phyloP scores from a whole-genome alignment of 2,113 vertebrate genomes.

The Sebastes schlegelii region DNA sequence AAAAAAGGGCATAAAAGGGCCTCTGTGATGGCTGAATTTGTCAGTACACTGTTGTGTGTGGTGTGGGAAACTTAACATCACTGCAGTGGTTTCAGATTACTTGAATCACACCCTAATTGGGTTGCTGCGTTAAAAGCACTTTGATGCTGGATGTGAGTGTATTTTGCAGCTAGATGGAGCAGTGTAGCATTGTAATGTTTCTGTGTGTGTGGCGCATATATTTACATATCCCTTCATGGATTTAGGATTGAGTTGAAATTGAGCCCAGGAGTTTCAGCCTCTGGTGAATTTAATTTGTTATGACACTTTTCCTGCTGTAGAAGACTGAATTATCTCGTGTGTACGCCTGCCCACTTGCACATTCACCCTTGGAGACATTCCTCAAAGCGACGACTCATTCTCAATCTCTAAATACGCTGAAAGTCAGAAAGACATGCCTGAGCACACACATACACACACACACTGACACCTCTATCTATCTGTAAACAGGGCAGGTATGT shows the following conservation, averaged over 20 bases:
- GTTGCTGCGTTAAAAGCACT: slow-evolving; percentile 46
- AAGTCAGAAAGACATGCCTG: slow-evolving; percentile 47
- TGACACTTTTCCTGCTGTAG: slow-evolving; percentile 74
- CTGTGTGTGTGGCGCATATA: slow-evolving; percentile 68
- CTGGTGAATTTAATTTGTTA: slow-evolving; percentile 80
- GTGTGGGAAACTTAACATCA: slow-evolving; percentile 25
- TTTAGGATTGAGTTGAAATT: slow-evolving; percentile 79
- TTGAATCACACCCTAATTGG: slow-evolving; percentile 59
- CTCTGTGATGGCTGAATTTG: slow-evolving; percentile 40
- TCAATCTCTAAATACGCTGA: slow-evolving; percentile 58
- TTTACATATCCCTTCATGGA: slow-evolving; percentile 79
- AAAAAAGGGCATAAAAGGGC: slow-evolving; percentile 21
- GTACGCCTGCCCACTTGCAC: slow-evolving; percentile 64
- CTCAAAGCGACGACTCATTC: slow-evolving; percentile 69
- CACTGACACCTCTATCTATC: slow-evolving; percentile 44
- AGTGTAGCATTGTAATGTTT: slow-evolving; percentile 67
- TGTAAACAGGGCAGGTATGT: slow-evolving; percentile 64
- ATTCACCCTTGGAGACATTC: slow-evolving; percentile 70
- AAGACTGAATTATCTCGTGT: slow-evolving; percentile 71
- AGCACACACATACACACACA: slow-evolving; percentile 13
- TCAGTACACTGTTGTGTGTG: slow-evolving; percentile 40
- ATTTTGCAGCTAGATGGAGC: slow-evolving; percentile 59
- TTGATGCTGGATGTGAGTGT: slow-evolving; percentile 57
- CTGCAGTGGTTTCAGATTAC: slow-evolving; percentile 51
- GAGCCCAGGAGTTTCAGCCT: slow-evolving; percentile 79